Percentiles rank a stretch among this genome's conserved stretches.
Evolutionary conservation across 2,113 vertebrate species (phyloP).

Genomic region (Sinocyclocheilus anshuiensis): DNA sequence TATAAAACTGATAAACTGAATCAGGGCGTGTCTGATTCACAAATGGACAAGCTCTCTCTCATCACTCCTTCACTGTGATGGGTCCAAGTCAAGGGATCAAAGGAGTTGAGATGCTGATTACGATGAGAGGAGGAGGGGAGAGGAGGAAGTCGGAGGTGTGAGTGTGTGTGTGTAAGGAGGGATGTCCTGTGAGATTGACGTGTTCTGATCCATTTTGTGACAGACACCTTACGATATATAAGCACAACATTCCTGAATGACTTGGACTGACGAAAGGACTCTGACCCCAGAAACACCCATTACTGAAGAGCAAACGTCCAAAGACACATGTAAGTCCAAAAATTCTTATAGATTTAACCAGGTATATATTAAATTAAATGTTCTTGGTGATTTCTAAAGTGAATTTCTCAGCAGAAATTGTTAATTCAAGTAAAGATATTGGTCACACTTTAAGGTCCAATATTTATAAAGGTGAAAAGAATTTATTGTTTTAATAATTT

Average conservation of each 20-base stretch:
- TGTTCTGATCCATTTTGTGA: slow-evolving; percentile 36
- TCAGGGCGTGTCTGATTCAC: slow-evolving; percentile 50
- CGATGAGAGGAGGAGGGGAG: slow-evolving; percentile 17
- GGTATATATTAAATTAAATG: background rate
- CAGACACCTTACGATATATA: slow-evolving; percentile 54
- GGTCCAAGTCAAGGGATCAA: slow-evolving; percentile 23
- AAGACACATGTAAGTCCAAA: slow-evolving; percentile 42
- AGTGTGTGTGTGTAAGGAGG: slow-evolving; percentile 3
- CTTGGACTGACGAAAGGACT: slow-evolving; percentile 18
- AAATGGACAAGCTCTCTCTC: background rate
- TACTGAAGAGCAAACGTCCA: slow-evolving; percentile 22
- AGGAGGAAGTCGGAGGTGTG: slow-evolving; percentile 17
- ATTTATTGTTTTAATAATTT: background rate
- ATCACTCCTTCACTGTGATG: background rate
- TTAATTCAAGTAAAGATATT: background rate
- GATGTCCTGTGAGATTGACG: slow-evolving; percentile 24
- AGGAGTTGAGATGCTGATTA: background rate
- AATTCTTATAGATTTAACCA: background rate
- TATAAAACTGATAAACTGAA: slow-evolving; percentile 73
- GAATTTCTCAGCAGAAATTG: background rate
- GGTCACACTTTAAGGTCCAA: too few relatives aligned
- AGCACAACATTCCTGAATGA: slow-evolving; percentile 42
- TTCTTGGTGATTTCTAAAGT: background rate
- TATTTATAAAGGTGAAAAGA: background rate
- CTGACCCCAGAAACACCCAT: slow-evolving; percentile 17